Percentiles rank a stretch among this genome's conserved stretches.
phyloP scores from a whole-genome alignment of 1,140 invertebrate genomes.

The Lamellibrachia luymesi region DNA sequence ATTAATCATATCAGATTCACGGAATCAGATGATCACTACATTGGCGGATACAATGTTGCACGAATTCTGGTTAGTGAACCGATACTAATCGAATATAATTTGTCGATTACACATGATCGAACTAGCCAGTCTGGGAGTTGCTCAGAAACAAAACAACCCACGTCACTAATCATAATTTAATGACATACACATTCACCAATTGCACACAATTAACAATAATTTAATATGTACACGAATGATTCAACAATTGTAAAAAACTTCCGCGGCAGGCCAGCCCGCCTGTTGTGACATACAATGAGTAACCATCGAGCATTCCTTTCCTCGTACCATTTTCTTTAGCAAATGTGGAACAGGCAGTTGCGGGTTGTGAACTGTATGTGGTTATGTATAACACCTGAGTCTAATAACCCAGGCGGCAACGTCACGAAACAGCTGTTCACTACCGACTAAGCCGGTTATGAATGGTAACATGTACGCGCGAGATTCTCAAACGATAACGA shows the following conservation, averaged over 20 bases:
- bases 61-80: not conserved
- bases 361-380: not conserved
- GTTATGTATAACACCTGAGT: not conserved
- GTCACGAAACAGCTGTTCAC: not conserved
- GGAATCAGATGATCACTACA: not conserved
- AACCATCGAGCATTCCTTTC: not conserved
- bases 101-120: not conserved
- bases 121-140: not conserved
- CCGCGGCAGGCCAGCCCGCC: not conserved
- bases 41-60: not conserved
- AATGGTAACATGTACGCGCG: not conserved
- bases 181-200: not conserved
- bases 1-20: not conserved
- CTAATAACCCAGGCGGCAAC: not conserved
- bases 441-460: not conserved
- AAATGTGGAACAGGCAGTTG: not conserved
- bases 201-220: not conserved
- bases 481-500: not conserved
- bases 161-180: not conserved
- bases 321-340: not conserved
- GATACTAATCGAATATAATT: not conserved
- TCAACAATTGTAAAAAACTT: not conserved
- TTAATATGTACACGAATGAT: not conserved
- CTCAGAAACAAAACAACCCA: not conserved
- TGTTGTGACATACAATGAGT: not conserved